Evolutionary conservation across 2,888 invertebrate genomes (phyloP), one percentile per base, ranked within the genome.

Genomic region (Apamea epomidion): DNA sequence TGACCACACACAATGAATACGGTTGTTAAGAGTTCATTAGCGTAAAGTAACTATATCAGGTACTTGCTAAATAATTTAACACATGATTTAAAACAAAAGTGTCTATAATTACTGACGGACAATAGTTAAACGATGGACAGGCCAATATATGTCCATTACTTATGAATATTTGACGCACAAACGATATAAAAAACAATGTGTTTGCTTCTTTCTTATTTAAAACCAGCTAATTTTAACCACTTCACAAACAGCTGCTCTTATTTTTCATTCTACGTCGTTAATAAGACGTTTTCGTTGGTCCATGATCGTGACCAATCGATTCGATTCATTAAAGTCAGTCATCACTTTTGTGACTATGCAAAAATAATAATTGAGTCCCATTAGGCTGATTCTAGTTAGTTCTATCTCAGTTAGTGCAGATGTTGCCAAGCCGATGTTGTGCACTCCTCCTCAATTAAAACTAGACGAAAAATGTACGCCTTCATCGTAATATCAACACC

Each of bases 311-410:
- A 21, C 25, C 45, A 87, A 73, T 83, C 75, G 51, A 86, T 86
- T 72, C 0, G 64, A 42, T 32, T 16, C 58, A 74, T 68, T 74
- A 14, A 72, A 69, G 5, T 12, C 18, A 54, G 45, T 72, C 76
- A 58, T 79, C 32, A 62, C 10, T 62, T 51, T 62, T 42, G 67
- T 87, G 84, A 83, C 69, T 77, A 60, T n/a, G 84, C 87, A 73
- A 54, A 77, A 79, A 72, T 71, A 65, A 18, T 79, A 65, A 83
- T 67, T 74, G 67, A 60, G 32, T 58, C 10, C 25, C 29, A 67
- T 65, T 54, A 10, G 45, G 73, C 64, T 21, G 64, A 48, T 69
- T 74, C 65, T 68, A 86, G 48, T 79, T 45, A 45, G 58, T 79
- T 79, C 64, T 65, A 37, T 62, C 14, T 45, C 12, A 54, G 69